Evolutionary conservation across 2,797 vertebrate genomes (phyloP).

Genomic region (Typhlichthys eigenmanni): DNA sequence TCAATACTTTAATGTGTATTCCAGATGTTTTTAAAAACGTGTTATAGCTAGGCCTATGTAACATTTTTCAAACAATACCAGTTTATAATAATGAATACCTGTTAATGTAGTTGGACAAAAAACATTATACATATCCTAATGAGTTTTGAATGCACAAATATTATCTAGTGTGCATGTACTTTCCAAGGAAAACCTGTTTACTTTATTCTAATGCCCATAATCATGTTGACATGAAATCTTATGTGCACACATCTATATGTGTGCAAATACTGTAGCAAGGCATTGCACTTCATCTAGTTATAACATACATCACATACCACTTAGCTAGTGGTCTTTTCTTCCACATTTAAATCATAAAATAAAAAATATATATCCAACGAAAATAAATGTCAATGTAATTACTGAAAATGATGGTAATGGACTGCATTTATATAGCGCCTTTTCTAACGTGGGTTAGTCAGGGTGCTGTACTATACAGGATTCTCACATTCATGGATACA

Average conservation of each 20-base stretch:
- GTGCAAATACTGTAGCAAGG: constrained; percentile 23
- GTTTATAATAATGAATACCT: neutral
- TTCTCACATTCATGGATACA: too few species aligned
- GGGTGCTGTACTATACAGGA: too few species aligned
- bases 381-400: constrained; percentile 1
- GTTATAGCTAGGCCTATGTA: constrained; percentile 25
- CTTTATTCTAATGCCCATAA: constrained; percentile 3
- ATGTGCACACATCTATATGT: neutral
- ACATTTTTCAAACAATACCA: constrained; percentile 21
- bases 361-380: constrained; percentile 6
- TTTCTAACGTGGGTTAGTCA: too few species aligned
- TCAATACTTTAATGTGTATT: constrained; percentile 25
- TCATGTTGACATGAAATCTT: constrained; percentile 2
- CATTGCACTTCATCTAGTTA: constrained; percentile 4
- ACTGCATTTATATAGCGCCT: too few species aligned
- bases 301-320: neutral
- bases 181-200: constrained; percentile 2
- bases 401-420: neutral
- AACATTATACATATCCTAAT: constrained; percentile 18
- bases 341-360: constrained; percentile 20
- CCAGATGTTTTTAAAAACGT: constrained; percentile 28
- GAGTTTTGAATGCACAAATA: constrained; percentile 9
- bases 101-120: constrained; percentile 14
- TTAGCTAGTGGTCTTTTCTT: neutral
- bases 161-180: constrained; percentile 16